Evolutionary conservation across 2,888 invertebrate species (phyloP).

Genomic region (Heliconius ethilla): DNA sequence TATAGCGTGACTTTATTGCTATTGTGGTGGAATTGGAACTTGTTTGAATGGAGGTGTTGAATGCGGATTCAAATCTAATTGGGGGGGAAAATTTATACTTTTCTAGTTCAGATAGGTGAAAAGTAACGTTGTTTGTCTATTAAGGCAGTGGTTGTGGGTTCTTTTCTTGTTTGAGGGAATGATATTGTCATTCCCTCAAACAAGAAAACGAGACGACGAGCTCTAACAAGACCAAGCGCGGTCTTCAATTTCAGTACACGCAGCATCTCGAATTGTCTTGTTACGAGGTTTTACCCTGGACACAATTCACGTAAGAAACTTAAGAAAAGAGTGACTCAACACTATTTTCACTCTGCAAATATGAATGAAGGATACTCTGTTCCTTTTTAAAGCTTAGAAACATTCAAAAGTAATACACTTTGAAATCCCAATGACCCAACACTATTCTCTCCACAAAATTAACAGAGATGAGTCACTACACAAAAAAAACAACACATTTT

Average conservation of each 20-base stretch:
- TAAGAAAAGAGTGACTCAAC: too few species aligned
- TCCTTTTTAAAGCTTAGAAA: too few species aligned
- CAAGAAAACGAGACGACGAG: too few species aligned
- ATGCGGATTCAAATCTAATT: neutral
- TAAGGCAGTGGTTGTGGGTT: neutral
- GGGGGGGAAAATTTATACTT: neutral
- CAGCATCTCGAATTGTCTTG: too few species aligned
- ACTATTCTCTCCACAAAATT: neutral
- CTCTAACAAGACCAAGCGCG: too few species aligned
- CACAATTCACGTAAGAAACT: too few species aligned
- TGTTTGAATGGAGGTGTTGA: neutral
- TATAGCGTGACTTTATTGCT: conserved; percentile 38
- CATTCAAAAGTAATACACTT: too few species aligned
- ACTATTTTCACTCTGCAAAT: too few species aligned
- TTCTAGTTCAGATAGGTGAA: neutral
- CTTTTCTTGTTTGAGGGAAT: neutral
- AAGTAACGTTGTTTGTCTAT: neutral
- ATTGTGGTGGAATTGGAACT: conserved; percentile 11
- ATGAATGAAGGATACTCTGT: too few species aligned
- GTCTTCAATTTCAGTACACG: too few species aligned
- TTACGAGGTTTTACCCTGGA: too few species aligned
- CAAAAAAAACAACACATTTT: neutral
- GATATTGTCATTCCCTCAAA: too few species aligned
- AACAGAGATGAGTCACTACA: conserved; percentile 1
- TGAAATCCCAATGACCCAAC: neutral